phyloP scores from a whole-genome alignment of 2,888 invertebrate species.

The Drosophila vallismaia region DNA sequence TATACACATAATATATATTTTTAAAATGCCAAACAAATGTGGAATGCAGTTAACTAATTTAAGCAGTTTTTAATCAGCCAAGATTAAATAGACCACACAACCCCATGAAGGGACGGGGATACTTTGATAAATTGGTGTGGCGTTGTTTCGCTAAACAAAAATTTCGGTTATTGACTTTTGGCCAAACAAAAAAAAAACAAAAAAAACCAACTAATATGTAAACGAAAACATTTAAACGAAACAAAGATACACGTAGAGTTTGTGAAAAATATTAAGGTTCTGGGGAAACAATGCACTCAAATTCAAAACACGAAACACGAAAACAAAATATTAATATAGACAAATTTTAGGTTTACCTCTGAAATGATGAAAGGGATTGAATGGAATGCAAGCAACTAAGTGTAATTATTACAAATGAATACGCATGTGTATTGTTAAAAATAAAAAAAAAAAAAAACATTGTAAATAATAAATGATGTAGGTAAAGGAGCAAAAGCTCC shows the following conservation, averaged over 20 bases:
- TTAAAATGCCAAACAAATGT: slow-evolving; percentile 62
- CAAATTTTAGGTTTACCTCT: slow-evolving; percentile 57
- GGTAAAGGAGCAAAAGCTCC: slow-evolving; percentile 6
- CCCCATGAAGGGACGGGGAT: not conserved
- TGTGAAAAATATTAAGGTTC: slow-evolving; percentile 56
- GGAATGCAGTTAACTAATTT: slow-evolving; percentile 60
- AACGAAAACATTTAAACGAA: slow-evolving; percentile 48
- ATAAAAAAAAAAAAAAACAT: slow-evolving; percentile 24
- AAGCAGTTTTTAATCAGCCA: slow-evolving; percentile 44
- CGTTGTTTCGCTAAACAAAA: slow-evolving; percentile 3
- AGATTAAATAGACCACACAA: slow-evolving; percentile 12
- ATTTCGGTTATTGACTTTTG: slow-evolving; percentile 32
- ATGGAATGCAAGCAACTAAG: slow-evolving; percentile 48
- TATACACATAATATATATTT: slow-evolving; percentile 56
- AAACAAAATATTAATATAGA: slow-evolving; percentile 46
- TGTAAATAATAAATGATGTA: slow-evolving; percentile 36
- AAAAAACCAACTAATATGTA: slow-evolving; percentile 21
- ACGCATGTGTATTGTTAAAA: slow-evolving; percentile 40
- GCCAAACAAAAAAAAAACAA: not conserved
- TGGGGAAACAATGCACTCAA: slow-evolving; percentile 75
- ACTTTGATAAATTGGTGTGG: not conserved
- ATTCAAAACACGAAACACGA: slow-evolving; percentile 50
- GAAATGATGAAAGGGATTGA: slow-evolving; percentile 12
- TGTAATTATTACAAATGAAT: slow-evolving; percentile 61
- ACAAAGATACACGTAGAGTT: slow-evolving; percentile 37